Evolutionary conservation across 2,888 invertebrate species (phyloP).

Genomic region (Drosophila trichaetosa): DNA sequence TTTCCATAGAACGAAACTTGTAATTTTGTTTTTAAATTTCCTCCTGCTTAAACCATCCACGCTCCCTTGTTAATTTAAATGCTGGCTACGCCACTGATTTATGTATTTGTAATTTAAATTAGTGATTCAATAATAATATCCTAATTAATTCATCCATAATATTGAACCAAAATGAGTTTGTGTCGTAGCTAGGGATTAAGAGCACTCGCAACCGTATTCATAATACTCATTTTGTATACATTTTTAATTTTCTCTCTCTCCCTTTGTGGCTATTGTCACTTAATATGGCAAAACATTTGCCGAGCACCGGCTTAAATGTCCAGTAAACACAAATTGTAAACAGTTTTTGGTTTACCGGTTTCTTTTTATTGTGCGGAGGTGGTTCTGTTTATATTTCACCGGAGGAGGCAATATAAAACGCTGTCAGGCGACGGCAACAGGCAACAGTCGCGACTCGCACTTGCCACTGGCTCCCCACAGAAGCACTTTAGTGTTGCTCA

Average conservation of each 20-base stretch:
- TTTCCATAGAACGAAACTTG: neutral
- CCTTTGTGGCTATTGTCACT: neutral
- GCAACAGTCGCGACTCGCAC: slow-evolving; percentile 13
- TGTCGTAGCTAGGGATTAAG: slow-evolving; percentile 13
- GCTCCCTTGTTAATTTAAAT: no score
- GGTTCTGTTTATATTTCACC: neutral
- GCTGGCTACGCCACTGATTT: neutral
- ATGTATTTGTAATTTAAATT: slow-evolving; percentile 4
- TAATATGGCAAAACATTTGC: slow-evolving; percentile 34
- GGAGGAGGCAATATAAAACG: slow-evolving; percentile 17
- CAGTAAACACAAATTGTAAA: slow-evolving; percentile 13
- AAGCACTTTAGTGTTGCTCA: neutral
- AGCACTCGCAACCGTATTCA: slow-evolving; percentile 9
- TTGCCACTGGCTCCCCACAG: slow-evolving; percentile 5
- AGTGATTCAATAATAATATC: slow-evolving; percentile 29
- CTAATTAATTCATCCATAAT: slow-evolving; percentile 22
- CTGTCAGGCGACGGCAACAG: neutral
- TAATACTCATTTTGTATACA: slow-evolving; percentile 8
- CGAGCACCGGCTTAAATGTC: slow-evolving; percentile 6
- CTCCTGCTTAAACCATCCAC: no score
- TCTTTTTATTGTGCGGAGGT: neutral
- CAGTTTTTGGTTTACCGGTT: slow-evolving; percentile 2
- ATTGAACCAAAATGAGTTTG: slow-evolving; percentile 13
- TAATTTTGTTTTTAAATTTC: no score
- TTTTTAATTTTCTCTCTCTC: neutral